Base-by-base conservation (phyloP, 2,797 vertebrate genomes). In the Pseudocheirus occidentalis region DNA sequence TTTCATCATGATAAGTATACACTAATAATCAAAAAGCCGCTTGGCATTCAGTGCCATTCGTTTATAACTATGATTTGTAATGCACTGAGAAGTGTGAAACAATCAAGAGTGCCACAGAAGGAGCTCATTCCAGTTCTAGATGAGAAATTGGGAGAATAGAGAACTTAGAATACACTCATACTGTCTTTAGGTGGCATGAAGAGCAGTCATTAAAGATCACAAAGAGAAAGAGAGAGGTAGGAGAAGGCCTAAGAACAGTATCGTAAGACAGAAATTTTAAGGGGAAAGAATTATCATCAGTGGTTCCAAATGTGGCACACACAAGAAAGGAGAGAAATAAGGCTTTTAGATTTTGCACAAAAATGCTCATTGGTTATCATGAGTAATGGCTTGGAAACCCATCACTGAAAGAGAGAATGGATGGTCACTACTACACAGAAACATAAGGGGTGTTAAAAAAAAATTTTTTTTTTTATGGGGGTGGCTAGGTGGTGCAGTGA, bases 61-160 rank as follows among this genome's bases (percentile, higher is more conserved):
- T n/a, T 73, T 40, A 40, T 73, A 13, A 73, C 6, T 40, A 59
- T 59, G 52, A 94, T 95, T 96, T 93, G 95, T 50, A 90, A 90
- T 94, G 96, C 28, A 93, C 91, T 53, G 91, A 93, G 31, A 92
- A 93, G 24, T 95, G 13, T 90, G 95, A 58, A 87, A 59, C 92
- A 93, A 21, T 40, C 0, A 73, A 92, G 57, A 92, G 90, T 96
- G 91, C 11, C 92, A 21, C 58, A 31, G 10, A 21, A 16, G 12
- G 34, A 91, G 27, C 24, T 56, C 90, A 46, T 90, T 89, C 9
- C 93, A 73, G 91, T 93, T 96, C 46, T 90, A 81, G 94, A 94
- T 97, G 94, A 95, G 73, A 95, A 53, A 90, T 87, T 97, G 92
- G 55, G n/a, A 93, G 73, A 55, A 90, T 94, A 91, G 58, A 94